These are phyloP conservation scores for Odontesthes bonariensis DNA, from an alignment of 2,113 vertebrate genomes.

Conservation along the genomic window DNA sequence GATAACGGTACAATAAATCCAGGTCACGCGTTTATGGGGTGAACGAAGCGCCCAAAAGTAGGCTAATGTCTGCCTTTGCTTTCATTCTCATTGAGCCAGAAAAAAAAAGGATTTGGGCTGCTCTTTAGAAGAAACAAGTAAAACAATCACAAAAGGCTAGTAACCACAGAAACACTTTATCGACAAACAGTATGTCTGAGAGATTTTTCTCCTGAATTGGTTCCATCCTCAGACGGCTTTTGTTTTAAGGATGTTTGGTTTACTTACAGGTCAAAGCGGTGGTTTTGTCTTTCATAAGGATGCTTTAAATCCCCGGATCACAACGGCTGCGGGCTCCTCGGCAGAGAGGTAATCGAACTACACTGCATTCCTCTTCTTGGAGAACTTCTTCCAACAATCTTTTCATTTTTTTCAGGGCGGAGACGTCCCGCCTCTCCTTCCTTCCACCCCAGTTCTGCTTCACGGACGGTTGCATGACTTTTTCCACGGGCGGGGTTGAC, in stretches of 20 bases:
- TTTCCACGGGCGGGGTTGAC: slow-evolving; percentile 27
- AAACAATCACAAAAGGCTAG: neutral
- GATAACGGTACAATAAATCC: slow-evolving; percentile 57
- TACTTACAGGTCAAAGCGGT: slow-evolving; percentile 80
- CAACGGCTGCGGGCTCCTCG: slow-evolving; percentile 23
- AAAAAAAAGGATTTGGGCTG: neutral
- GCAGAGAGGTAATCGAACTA: slow-evolving; percentile 52
- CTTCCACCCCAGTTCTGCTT: slow-evolving; percentile 43
- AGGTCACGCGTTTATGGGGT: slow-evolving; percentile 51
- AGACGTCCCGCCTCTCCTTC: slow-evolving; percentile 72
- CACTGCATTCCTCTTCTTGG: slow-evolving; percentile 57
- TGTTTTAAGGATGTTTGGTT: neutral
- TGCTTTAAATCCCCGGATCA: slow-evolving; percentile 26
- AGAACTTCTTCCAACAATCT: slow-evolving; percentile 47
- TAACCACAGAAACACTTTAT: neutral
- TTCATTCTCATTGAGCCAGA: neutral
- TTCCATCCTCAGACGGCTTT: neutral
- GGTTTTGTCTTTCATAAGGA: slow-evolving; percentile 82
- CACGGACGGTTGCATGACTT: slow-evolving; percentile 45
- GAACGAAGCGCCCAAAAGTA: slow-evolving; percentile 19
- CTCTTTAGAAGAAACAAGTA: neutral
- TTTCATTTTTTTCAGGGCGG: slow-evolving; percentile 63
- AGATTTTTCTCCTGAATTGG: neutral
- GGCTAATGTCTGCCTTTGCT: slow-evolving; percentile 4
- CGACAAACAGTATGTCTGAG: too few species aligned